Conservation (phyloP, 2,888 invertebrate genomes). For the Leistus spinibarbis region DNA sequence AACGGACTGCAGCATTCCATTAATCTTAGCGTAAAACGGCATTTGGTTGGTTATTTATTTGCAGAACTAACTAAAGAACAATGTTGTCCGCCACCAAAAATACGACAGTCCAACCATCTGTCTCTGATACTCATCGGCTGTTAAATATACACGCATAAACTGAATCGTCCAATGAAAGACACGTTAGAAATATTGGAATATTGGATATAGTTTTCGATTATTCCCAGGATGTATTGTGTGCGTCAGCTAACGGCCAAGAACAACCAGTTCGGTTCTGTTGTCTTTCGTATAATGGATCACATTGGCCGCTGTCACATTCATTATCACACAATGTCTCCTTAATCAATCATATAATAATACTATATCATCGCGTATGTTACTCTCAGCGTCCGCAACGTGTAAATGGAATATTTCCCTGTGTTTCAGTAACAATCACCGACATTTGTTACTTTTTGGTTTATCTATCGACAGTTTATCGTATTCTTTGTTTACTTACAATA, state of each 20-base stretch:
- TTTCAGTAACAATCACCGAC: not conserved
- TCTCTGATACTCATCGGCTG: not conserved
- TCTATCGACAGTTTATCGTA: not conserved
- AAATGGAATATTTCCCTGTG: not conserved
- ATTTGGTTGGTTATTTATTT: conserved; percentile 9
- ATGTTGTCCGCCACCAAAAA: not conserved
- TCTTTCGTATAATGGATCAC: conserved; percentile 30
- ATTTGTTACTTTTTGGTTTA: not conserved
- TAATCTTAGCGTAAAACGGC: conserved; percentile 16
- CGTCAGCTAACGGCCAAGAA: not conserved
- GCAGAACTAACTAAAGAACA: not conserved
- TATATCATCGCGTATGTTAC: conserved; percentile 19
- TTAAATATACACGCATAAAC: too few relatives aligned
- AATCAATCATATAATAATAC: conserved; percentile 38
- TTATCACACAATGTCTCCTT: conserved; percentile 29
- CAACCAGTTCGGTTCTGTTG: not conserved
- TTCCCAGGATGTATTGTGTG: not conserved
- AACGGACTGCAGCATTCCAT: not conserved
- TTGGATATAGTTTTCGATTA: not conserved
- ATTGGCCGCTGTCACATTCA: conserved; percentile 18
- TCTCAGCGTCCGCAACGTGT: not conserved
- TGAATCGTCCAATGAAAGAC: not conserved
- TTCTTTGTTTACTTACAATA: not conserved
- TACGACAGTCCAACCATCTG: not conserved
- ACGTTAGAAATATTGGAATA: not conserved